Conservation (phyloP, 2,888 invertebrate genomes). For the Dimorphilus gyrociliatus region DNA sequence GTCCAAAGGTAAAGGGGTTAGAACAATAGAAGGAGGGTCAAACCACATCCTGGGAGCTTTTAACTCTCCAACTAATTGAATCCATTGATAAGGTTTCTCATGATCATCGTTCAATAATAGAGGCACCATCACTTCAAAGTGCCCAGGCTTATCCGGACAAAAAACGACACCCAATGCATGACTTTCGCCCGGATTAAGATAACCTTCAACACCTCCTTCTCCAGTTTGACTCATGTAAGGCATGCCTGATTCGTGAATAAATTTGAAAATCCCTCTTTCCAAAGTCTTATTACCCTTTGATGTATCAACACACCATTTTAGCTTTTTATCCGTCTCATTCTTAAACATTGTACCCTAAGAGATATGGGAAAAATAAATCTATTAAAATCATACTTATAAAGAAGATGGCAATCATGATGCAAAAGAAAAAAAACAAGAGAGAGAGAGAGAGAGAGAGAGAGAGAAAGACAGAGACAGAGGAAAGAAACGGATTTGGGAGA, state of each 20-base stretch:
- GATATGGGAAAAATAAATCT: too few species aligned
- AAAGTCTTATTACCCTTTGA: slow-evolving; percentile 16
- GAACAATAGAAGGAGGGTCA: slow-evolving; percentile 29
- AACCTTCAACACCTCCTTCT: slow-evolving; percentile 22
- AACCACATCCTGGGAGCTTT: slow-evolving; percentile 28
- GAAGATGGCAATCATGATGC: too few species aligned
- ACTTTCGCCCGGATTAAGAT: slow-evolving; percentile 25
- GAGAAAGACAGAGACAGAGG: too few species aligned
- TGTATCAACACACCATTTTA: slow-evolving; percentile 28
- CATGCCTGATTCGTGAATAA: slow-evolving; percentile 26
- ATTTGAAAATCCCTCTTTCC: slow-evolving; percentile 28
- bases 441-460: too few species aligned
- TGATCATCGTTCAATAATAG: slow-evolving; percentile 25
- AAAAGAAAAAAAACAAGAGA: too few species aligned
- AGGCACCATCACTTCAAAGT: slow-evolving; percentile 23
- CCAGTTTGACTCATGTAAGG: slow-evolving; percentile 22
- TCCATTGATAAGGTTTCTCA: slow-evolving; percentile 28
- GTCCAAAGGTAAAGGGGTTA: slow-evolving; percentile 31
- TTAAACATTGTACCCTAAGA: slow-evolving; percentile 22
- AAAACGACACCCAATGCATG: slow-evolving; percentile 25
- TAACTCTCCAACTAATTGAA: slow-evolving; percentile 26
- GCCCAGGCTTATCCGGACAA: slow-evolving; percentile 30
- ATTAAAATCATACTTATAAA: too few species aligned
- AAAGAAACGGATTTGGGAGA: too few species aligned
- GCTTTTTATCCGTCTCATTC: slow-evolving; percentile 24